These are phyloP conservation scores for Sesia bembeciformis DNA, from an alignment of 2,888 invertebrate species.

Conservation along the genomic window DNA sequence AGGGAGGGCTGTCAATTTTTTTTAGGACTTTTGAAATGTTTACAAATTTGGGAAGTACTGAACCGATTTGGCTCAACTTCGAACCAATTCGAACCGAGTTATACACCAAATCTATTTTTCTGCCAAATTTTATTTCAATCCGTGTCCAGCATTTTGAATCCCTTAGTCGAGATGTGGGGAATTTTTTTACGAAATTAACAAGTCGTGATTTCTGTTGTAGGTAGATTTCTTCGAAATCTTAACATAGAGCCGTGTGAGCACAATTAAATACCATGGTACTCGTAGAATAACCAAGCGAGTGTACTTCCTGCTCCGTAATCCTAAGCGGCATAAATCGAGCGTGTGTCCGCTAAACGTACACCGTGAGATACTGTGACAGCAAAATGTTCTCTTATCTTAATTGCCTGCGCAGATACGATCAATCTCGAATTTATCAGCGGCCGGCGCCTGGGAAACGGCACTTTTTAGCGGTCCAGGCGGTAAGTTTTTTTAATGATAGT, in stretches of 20 bases:
- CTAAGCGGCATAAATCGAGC: conserved; percentile 39
- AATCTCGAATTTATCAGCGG: conserved; percentile 39
- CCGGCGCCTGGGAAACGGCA: conserved; percentile 14
- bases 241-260: background rate
- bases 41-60: no score
- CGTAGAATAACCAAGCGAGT: background rate
- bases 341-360: conserved; percentile 44
- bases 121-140: no score
- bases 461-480: conserved; percentile 37
- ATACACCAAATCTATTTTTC: no score
- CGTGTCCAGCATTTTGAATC: no score
- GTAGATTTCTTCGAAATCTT: no score
- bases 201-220: no score
- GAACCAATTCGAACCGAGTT: no score
- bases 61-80: no score
- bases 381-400: conserved; percentile 60
- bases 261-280: background rate
- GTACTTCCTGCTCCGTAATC: conserved; percentile 12
- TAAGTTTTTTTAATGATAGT: conserved; percentile 50
- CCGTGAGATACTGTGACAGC: conserved; percentile 52
- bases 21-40: no score
- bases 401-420: conserved; percentile 62
- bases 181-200: no score
- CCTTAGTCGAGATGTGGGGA: no score
- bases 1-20: no score